These are phyloP conservation scores for Onchidella celtica DNA, from an alignment of 2,888 invertebrate genomes.

Conservation along the genomic window DNA sequence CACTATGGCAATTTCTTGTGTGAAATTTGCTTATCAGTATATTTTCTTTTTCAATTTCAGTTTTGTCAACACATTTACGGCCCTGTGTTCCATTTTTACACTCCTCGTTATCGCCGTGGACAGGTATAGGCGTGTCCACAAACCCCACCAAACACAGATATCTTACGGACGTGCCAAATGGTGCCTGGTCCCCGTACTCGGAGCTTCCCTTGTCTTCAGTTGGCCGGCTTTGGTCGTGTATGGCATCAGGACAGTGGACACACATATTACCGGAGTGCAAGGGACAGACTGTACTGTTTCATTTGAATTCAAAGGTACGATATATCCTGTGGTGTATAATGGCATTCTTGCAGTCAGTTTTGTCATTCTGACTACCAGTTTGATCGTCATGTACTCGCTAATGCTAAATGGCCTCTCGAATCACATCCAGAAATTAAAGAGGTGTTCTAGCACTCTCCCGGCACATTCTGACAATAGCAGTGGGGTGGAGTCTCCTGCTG, in stretches of 20 bases:
- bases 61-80: constrained; percentile 57
- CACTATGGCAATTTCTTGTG: too few relatives aligned
- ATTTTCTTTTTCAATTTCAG: constrained; percentile 10
- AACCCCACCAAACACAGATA: constrained; percentile 63
- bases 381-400: constrained; percentile 64
- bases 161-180: constrained; percentile 57
- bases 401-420: too few relatives aligned
- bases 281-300: constrained; percentile 68
- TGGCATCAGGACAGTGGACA: constrained; percentile 58
- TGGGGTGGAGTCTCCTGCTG: too few relatives aligned
- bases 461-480: too few relatives aligned
- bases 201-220: constrained; percentile 56
- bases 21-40: not conserved
- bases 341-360: constrained; percentile 60
- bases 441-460: too few relatives aligned
- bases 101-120: constrained; percentile 65
- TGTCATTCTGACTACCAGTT: constrained; percentile 51
- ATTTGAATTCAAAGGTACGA: constrained; percentile 53
- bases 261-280: constrained; percentile 54
- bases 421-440: too few relatives aligned
- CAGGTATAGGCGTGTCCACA: constrained; percentile 67
- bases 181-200: constrained; percentile 7
- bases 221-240: constrained; percentile 64
- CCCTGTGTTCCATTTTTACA: constrained; percentile 59
- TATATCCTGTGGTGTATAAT: constrained; percentile 62